These are phyloP conservation scores for Phoenicopterus ruber DNA, from an alignment of 2,113 vertebrate genomes.

Conservation along the genomic window DNA sequence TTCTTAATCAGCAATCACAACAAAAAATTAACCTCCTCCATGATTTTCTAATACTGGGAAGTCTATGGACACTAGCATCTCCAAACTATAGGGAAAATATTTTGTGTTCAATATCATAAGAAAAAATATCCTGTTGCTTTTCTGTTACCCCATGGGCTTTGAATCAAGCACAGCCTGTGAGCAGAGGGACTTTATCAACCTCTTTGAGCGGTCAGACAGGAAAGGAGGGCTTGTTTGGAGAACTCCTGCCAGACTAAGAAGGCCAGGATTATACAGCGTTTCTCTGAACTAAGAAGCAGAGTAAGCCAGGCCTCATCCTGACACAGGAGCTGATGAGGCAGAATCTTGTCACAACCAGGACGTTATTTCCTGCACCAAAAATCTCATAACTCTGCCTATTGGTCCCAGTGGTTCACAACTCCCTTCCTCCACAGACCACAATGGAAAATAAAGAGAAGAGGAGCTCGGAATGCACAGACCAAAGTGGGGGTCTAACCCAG, in stretches of 20 bases:
- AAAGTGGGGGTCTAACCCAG: not conserved
- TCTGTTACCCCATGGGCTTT: not conserved
- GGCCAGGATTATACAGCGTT: accelerated
- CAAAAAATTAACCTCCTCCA: not conserved
- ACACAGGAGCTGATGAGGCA: not conserved
- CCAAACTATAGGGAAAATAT: not conserved
- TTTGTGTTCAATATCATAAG: not conserved
- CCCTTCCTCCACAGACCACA: not conserved
- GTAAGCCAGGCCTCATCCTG: not conserved
- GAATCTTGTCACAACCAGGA: not conserved
- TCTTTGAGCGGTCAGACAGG: not conserved
- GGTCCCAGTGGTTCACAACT: not conserved
- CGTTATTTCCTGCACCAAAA: not conserved
- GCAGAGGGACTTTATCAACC: not conserved
- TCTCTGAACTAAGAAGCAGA: not conserved
- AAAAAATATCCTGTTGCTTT: not conserved
- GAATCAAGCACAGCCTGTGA: not conserved
- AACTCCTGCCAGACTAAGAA: not conserved
- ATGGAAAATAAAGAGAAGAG: not conserved
- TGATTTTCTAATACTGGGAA: not conserved
- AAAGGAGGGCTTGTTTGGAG: not conserved
- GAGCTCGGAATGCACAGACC: not conserved
- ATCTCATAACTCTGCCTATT: not conserved
- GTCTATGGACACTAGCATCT: not conserved
- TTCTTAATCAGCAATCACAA: not conserved